Evolutionary conservation across 2,888 invertebrate genomes (phyloP).

Genomic region (Athripsodes cinereus): DNA sequence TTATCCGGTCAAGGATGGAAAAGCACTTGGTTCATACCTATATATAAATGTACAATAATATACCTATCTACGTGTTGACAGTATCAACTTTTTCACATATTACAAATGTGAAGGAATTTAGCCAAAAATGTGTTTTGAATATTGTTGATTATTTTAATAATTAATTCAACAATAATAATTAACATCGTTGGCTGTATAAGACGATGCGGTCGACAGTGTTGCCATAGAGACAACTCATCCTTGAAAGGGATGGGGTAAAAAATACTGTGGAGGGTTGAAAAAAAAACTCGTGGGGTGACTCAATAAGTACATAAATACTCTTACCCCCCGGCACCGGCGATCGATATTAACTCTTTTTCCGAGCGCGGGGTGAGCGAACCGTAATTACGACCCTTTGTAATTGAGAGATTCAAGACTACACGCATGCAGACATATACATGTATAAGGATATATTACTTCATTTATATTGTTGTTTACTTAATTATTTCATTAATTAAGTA

Average conservation of each 20-base stretch:
- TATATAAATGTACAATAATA: no score
- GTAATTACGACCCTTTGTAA: conserved; percentile 18
- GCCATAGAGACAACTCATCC: conserved; percentile 29
- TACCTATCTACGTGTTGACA: no score
- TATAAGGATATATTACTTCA: no score
- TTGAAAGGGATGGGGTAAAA: conserved; percentile 35
- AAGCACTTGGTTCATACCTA: no score
- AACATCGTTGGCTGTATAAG: conserved; percentile 28
- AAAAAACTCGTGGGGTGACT: conserved; percentile 56
- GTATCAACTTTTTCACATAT: no score
- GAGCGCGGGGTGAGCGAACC: conserved; percentile 26
- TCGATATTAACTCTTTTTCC: conserved; percentile 56
- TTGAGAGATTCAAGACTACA: neutral
- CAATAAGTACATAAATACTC: conserved; percentile 32
- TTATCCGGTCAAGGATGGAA: no score
- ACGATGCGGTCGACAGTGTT: conserved; percentile 26
- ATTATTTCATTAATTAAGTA: no score
- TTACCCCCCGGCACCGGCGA: conserved; percentile 42
- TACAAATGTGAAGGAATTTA: no score
- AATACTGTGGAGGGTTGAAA: conserved; percentile 55
- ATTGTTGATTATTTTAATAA: neutral
- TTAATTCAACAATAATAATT: neutral
- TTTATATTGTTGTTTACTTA: no score
- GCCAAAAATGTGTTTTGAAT: no score
- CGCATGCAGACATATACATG: no score